Percentiles rank a stretch among this genome's conserved stretches.
Evolutionary conservation across 1,140 invertebrate species (phyloP).

Genomic region (Sycophaga agraensis): DNA sequence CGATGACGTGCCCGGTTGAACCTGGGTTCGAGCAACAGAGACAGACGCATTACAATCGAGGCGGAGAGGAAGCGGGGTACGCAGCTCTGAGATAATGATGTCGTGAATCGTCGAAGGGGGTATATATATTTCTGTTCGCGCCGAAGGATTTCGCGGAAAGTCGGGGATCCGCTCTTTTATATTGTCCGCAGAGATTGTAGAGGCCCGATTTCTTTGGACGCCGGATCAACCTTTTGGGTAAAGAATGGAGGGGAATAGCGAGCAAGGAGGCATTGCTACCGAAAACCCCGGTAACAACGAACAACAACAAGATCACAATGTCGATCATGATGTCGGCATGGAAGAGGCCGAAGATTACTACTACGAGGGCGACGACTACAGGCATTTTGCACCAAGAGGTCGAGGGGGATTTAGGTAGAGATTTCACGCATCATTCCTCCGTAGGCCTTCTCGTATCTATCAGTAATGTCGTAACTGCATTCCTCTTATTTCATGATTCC

Average conservation of each 20-base stretch:
- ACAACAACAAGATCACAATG: constrained; percentile 39
- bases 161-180: not conserved
- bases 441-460: constrained; percentile 12
- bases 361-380: constrained; percentile 53
- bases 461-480: not conserved
- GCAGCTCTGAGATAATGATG: not conserved
- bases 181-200: not conserved
- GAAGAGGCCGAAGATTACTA: constrained; percentile 52
- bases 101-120: not conserved
- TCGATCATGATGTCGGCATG: constrained; percentile 43
- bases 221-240: no score
- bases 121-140: constrained; percentile 2
- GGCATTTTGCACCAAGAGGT: constrained; percentile 52
- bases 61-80: not conserved
- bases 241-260: constrained; percentile 19
- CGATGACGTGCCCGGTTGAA: constrained; percentile 7
- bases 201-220: no score
- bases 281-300: constrained; percentile 3
- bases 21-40: not conserved
- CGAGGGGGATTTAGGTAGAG: constrained; percentile 51
- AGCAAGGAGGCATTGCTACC: constrained; percentile 4
- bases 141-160: not conserved
- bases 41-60: not conserved
- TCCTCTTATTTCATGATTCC: not conserved
- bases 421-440: no score